Evolutionary conservation across 2,888 invertebrate genomes (phyloP).

Genomic region (Tenthredo mesomela): DNA sequence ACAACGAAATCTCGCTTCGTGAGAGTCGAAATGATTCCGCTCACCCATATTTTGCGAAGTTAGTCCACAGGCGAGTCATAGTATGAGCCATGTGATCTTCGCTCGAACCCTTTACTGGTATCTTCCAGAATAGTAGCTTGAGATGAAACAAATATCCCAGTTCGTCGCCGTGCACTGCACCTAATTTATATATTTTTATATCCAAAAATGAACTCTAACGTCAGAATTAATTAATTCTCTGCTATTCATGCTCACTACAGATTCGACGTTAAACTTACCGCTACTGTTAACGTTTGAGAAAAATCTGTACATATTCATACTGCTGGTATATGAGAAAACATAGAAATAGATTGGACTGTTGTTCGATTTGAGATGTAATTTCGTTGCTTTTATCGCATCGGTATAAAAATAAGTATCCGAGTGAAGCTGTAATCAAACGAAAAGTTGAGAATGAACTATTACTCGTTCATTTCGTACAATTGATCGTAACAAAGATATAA

Average conservation of each 20-base stretch:
- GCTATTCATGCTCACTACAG: background rate
- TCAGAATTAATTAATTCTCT: background rate
- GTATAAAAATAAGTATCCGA: conserved; percentile 6
- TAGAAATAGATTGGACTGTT: conserved; percentile 28
- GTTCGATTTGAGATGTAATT: background rate
- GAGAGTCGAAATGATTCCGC: conserved; percentile 31
- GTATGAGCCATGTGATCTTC: background rate
- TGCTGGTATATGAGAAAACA: background rate
- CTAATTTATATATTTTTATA: background rate
- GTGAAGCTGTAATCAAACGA: conserved; percentile 9
- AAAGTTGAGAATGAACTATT: background rate
- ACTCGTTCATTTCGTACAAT: background rate
- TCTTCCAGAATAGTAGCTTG: conserved; percentile 60
- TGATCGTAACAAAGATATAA: no score
- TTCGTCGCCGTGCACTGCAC: background rate
- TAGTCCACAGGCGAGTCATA: conserved; percentile 77
- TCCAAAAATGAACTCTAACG: background rate
- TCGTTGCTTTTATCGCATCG: background rate
- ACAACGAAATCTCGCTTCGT: no score
- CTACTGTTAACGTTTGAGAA: background rate
- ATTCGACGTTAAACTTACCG: background rate
- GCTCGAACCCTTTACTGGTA: conserved; percentile 76
- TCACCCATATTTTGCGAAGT: conserved; percentile 80
- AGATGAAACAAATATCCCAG: background rate
- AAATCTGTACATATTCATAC: background rate